phyloP scores from a whole-genome alignment of 2,888 invertebrate genomes.

The Pteria penguin region DNA sequence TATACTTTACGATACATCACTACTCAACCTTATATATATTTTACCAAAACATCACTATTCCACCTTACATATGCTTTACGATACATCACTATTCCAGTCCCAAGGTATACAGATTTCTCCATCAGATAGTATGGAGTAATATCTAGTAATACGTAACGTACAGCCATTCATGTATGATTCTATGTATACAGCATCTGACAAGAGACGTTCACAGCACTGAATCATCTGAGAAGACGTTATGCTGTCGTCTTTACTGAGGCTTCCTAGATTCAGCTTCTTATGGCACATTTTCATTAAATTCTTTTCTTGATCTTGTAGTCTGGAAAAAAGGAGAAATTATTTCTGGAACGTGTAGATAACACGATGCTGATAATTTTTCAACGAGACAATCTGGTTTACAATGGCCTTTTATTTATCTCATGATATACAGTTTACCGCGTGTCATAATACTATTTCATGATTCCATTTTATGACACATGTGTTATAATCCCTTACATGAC shows the following conservation, averaged over 20 bases:
- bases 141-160: slow-evolving; percentile 90
- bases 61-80: too few relatives aligned
- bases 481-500: too few relatives aligned
- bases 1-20: too few relatives aligned
- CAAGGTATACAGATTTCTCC: slow-evolving; percentile 95
- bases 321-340: background rate
- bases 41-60: too few relatives aligned
- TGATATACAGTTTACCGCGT: too few relatives aligned
- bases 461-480: too few relatives aligned
- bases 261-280: background rate
- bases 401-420: too few relatives aligned
- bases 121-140: slow-evolving; percentile 93
- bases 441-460: too few relatives aligned
- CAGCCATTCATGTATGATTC: slow-evolving; percentile 84
- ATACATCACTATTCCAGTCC: slow-evolving; percentile 84
- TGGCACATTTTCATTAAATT: background rate
- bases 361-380: too few relatives aligned
- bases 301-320: background rate
- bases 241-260: slow-evolving; percentile 92
- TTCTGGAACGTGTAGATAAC: too few relatives aligned
- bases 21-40: too few relatives aligned
- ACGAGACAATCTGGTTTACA: too few relatives aligned
- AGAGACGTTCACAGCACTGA: slow-evolving; percentile 88
- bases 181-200: slow-evolving; percentile 81
- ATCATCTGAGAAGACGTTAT: slow-evolving; percentile 95